Conservation (phyloP, 2,113 vertebrate species). For the Dermatemys mawii region DNA sequence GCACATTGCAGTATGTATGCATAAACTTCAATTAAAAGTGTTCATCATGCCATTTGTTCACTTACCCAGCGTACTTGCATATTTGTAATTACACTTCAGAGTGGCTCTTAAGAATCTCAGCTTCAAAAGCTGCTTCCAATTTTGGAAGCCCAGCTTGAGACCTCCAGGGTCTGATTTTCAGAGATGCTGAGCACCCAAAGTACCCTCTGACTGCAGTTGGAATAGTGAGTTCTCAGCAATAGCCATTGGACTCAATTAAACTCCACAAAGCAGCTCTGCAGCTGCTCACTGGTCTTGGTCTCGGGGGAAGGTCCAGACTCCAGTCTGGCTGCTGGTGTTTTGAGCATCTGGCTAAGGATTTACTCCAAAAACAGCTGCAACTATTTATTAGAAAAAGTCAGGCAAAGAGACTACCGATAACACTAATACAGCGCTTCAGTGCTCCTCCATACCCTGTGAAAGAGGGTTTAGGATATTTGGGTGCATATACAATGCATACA, state of each 20-base stretch:
- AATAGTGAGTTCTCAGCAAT: not conserved
- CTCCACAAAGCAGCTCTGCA: not conserved
- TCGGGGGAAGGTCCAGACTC: not conserved
- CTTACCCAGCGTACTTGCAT: not conserved
- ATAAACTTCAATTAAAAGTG: not conserved
- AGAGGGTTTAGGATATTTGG: not conserved
- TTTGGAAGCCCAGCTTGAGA: not conserved
- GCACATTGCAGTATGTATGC: not conserved
- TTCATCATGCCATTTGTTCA: not conserved
- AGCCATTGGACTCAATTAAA: not conserved
- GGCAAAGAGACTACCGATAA: not conserved
- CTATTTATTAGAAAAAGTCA: not conserved
- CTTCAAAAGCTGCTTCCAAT: not conserved
- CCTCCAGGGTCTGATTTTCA: not conserved
- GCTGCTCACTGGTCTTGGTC: not conserved
- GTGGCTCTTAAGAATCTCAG: not conserved
- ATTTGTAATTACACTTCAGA: not conserved
- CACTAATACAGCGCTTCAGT: not conserved
- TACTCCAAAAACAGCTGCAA: not conserved
- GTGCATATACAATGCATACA: not conserved
- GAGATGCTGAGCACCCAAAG: not conserved
- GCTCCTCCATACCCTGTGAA: accelerated
- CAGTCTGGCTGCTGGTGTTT: not conserved
- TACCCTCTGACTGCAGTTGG: not conserved
- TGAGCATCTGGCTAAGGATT: not conserved